Evolutionary conservation across 92 coral and sea anemone genomes (phyloP), one percentile per base, ranked within the genome.

Genomic region (Actinostola sp.): DNA sequence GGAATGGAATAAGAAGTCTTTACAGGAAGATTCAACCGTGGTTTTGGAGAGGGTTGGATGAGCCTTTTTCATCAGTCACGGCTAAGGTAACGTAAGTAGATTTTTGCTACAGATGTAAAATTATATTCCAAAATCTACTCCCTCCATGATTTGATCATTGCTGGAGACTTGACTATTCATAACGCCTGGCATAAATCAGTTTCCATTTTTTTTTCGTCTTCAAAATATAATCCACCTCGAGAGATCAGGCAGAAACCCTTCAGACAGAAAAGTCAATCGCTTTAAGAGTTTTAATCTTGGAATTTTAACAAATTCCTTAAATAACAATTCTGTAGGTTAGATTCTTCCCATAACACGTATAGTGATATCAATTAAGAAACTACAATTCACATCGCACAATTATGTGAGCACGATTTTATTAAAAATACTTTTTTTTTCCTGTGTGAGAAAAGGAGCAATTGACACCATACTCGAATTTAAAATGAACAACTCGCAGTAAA

Each of bases 31-130:
- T 85, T 3, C 80, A 79, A 51, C 80, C 63, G 29, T 59, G 52
- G 61, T 58, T 85, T 23, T 89, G 94, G 94, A 67, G 88, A 21
- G 71, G 60, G 20, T 60, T 89, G 15, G 94, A 85, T 16, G 94
- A 89, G 13, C 94, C 94, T 6, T 89, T 85, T 32, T 89, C 94
- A 25, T 85, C 90, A 3, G 26, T 13, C 9, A 49, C 63, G 16
- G 94, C 94, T 11, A 85, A 87, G 94, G 94, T 89, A 77, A 85
- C 15, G 41, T 15, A 27, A 33, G 4, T 8, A 49, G 24, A 49
- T 7, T 39, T 39, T 39, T 7, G 45, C 7, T 39, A n/a, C n/a
- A n/a, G n/a, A n/a, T n/a, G n/a, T n/a, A n/a, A n/a, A n/a, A n/a
- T n/a, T n/a, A n/a, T n/a, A n/a, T n/a, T n/a, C n/a, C n/a, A n/a